Evolutionary conservation across 37 sponge, comb jelly and placozoan genomes (phyloP).

Genomic region (Chondrilla cf. caribensis): DNA sequence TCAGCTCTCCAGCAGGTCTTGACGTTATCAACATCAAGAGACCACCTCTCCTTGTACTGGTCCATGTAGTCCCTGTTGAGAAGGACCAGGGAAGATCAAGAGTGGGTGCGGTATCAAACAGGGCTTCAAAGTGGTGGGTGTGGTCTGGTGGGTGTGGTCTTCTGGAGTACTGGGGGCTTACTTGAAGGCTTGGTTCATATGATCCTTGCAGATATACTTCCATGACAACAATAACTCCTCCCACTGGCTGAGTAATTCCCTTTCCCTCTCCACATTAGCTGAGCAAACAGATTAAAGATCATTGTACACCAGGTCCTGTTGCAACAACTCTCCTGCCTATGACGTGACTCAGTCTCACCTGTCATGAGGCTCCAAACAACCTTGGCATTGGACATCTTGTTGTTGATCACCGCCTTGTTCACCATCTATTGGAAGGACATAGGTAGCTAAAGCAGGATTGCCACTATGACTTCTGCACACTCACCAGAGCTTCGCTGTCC

Average conservation of each 20-base stretch:
- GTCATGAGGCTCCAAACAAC: conserved; percentile 32
- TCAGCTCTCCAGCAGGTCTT: neutral
- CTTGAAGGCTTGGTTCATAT: conserved; percentile 26
- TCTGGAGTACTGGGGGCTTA: neutral
- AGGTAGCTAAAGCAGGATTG: neutral
- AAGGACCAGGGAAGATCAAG: neutral
- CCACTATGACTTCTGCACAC: neutral
- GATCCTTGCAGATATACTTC: neutral
- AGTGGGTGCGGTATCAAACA: too few species aligned
- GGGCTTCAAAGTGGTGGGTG: neutral
- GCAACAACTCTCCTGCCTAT: too few species aligned
- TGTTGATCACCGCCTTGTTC: conserved; percentile 49
- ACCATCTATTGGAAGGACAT: neutral
- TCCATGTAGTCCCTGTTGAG: conserved; percentile 22
- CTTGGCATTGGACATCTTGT: conserved; percentile 38
- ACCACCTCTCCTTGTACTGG: conserved; percentile 9
- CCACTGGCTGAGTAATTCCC: conserved; percentile 32
- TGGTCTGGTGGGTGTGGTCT: neutral
- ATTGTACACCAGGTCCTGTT: too few species aligned
- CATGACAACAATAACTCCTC: conserved; percentile 9
- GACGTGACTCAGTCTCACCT: too few species aligned
- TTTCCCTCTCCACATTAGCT: conserved; percentile 21
- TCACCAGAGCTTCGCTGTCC: conserved; percentile 45
- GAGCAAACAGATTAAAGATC: neutral
- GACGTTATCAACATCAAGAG: neutral